A percentile compares a stretch with the other conserved stretches of the same genome.
Evolutionary conservation across 1,140 invertebrate species (phyloP).

Genomic region (Drosophila lini): DNA sequence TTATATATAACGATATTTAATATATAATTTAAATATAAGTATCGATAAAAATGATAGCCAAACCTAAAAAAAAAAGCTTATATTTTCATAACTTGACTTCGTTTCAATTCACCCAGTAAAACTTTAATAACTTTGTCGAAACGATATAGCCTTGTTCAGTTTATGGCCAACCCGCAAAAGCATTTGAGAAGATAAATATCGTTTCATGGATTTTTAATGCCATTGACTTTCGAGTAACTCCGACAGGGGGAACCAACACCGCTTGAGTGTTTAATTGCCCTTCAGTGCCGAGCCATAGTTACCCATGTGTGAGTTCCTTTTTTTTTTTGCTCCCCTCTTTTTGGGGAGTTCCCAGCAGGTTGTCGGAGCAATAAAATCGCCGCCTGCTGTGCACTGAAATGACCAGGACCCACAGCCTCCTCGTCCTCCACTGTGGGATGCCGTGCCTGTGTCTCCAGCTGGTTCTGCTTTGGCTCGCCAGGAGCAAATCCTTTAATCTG

Average conservation of each 20-base stretch:
- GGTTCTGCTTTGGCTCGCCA: slow-evolving; percentile 30
- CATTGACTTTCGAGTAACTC: slow-evolving; percentile 37
- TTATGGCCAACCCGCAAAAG: slow-evolving; percentile 4
- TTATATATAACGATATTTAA: no score
- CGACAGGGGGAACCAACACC: slow-evolving; percentile 15
- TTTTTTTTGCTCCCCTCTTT: slow-evolving; percentile 13
- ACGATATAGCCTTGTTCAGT: not conserved
- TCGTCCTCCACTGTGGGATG: not conserved
- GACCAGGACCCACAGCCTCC: slow-evolving; percentile 14
- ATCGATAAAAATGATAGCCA: not conserved
- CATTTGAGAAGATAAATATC: slow-evolving; percentile 41
- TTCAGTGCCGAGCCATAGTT: slow-evolving; percentile 15
- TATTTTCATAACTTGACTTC: slow-evolving; percentile 3
- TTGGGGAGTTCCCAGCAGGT: slow-evolving; percentile 42
- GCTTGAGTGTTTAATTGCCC: slow-evolving; percentile 66
- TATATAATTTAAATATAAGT: no score
- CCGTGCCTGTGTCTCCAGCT: not conserved
- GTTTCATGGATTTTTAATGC: slow-evolving; percentile 48
- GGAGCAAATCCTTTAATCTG: slow-evolving; percentile 73
- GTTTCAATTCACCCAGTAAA: not conserved
- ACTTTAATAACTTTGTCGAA: slow-evolving; percentile 5
- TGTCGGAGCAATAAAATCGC: slow-evolving; percentile 52
- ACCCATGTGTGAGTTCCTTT: slow-evolving; percentile 14
- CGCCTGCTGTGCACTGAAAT: slow-evolving; percentile 59
- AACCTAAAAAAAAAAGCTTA: not conserved